Evolutionary conservation across 1,140 invertebrate species (phyloP).

Genomic region (Lethocerus indicus): DNA sequence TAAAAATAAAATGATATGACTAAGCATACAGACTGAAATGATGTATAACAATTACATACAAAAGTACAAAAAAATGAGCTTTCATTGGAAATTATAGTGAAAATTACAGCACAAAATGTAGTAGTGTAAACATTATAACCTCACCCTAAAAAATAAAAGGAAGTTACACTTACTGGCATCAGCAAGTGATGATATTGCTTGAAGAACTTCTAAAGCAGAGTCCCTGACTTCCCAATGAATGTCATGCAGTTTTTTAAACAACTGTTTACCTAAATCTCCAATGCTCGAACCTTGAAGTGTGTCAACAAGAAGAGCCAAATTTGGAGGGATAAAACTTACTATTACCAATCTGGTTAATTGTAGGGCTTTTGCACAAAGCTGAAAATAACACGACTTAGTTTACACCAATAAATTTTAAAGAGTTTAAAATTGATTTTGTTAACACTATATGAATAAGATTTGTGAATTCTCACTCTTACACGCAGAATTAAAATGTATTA

Average conservation of each 20-base stretch:
- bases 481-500: no score
- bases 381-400: slow-evolving; percentile 22
- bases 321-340: slow-evolving; percentile 53
- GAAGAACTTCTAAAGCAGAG: slow-evolving; percentile 48
- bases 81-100: background rate
- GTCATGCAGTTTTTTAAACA: slow-evolving; percentile 50
- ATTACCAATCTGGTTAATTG: slow-evolving; percentile 47
- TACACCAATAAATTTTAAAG: background rate
- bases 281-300: slow-evolving; percentile 39
- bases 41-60: slow-evolving; percentile 1
- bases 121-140: background rate
- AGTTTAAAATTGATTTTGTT: background rate
- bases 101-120: background rate
- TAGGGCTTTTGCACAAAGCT: slow-evolving; percentile 47
- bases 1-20: no score
- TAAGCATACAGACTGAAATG: no score
- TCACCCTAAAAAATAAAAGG: slow-evolving; percentile 1
- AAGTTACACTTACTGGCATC: slow-evolving; percentile 46
- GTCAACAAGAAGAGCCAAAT: slow-evolving; percentile 49
- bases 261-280: slow-evolving; percentile 39
- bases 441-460: background rate
- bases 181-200: slow-evolving; percentile 44
- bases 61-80: no score
- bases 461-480: background rate
- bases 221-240: slow-evolving; percentile 56